A percentile compares a stretch with the other conserved stretches of the same genome.
These are phyloP conservation scores for Callipepla squamata DNA, from an alignment of 2,113 vertebrate species.

Conservation along the genomic window DNA sequence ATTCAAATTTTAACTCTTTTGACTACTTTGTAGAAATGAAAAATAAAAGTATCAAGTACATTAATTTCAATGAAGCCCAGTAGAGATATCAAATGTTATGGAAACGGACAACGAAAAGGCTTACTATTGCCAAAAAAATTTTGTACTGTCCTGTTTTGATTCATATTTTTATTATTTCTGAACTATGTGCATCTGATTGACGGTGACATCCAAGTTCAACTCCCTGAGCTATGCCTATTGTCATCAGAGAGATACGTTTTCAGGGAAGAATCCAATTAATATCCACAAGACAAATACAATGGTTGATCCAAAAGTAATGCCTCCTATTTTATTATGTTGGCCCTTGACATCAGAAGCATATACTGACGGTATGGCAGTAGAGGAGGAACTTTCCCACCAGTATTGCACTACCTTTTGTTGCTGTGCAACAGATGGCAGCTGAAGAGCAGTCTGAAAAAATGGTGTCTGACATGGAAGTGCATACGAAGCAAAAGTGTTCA, in stretches of 20 bases:
- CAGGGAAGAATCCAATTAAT: neutral
- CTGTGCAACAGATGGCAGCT: no score
- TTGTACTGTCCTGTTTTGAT: neutral
- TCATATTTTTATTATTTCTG: neutral
- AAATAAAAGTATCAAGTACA: neutral
- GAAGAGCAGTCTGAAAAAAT: no score
- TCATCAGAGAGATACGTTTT: neutral
- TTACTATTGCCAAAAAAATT: neutral
- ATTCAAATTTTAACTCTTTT: neutral
- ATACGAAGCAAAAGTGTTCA: no score
- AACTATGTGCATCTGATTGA: neutral
- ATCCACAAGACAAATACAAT: neutral
- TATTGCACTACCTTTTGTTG: no score
- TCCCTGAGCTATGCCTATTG: neutral
- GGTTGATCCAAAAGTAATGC: no score
- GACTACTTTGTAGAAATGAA: neutral
- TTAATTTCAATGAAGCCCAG: neutral
- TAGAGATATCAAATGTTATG: neutral
- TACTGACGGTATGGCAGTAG: no score
- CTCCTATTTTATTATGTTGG: no score
- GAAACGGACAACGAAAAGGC: neutral
- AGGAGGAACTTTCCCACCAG: no score
- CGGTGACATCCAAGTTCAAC: neutral
- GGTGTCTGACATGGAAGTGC: no score
- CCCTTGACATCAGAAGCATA: no score